Evolutionary conservation across 2,888 invertebrate genomes (phyloP).

Genomic region (Caenorhabditis doughertyi): DNA sequence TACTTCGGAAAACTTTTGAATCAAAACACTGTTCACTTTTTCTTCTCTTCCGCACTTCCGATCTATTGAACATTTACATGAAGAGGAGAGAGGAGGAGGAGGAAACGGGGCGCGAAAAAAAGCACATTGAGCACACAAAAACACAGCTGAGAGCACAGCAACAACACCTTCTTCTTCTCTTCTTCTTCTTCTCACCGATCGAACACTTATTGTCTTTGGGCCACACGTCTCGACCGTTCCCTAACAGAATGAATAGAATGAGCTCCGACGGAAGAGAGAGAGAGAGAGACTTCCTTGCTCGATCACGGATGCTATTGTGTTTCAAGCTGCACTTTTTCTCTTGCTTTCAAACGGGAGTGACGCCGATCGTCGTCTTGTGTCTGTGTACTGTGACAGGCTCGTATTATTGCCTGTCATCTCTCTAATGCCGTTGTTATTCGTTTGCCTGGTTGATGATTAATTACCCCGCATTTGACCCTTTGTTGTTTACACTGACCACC

Average conservation of each 20-base stretch:
- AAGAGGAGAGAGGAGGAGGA: not conserved
- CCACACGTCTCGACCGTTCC: slow-evolving; percentile 59
- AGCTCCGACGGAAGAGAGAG: slow-evolving; percentile 12
- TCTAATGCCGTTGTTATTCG: too few species aligned
- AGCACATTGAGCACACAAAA: slow-evolving; percentile 59
- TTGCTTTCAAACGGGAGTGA: slow-evolving; percentile 37
- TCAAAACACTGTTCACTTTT: not conserved
- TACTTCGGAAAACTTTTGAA: slow-evolving; percentile 5
- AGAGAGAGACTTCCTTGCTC: slow-evolving; percentile 45
- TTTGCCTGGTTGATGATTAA: too few species aligned
- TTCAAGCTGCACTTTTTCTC: slow-evolving; percentile 63
- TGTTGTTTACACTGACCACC: too few species aligned
- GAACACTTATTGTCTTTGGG: slow-evolving; percentile 59
- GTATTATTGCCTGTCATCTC: too few species aligned
- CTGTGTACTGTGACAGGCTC: too few species aligned
- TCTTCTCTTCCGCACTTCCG: slow-evolving; percentile 29
- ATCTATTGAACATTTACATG: slow-evolving; percentile 54
- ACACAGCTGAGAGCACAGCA: slow-evolving; percentile 50
- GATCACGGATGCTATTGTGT: slow-evolving; percentile 65
- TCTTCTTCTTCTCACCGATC: slow-evolving; percentile 14
- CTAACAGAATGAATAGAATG: slow-evolving; percentile 26
- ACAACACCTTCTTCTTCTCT: slow-evolving; percentile 25
- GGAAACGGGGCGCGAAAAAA: slow-evolving; percentile 50
- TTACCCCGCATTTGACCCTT: too few species aligned
- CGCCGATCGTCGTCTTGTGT: slow-evolving; percentile 45